These are phyloP conservation scores for Choloepus hoffmanni DNA, from an alignment of 2,113 vertebrate genomes.

Conservation along the genomic window DNA sequence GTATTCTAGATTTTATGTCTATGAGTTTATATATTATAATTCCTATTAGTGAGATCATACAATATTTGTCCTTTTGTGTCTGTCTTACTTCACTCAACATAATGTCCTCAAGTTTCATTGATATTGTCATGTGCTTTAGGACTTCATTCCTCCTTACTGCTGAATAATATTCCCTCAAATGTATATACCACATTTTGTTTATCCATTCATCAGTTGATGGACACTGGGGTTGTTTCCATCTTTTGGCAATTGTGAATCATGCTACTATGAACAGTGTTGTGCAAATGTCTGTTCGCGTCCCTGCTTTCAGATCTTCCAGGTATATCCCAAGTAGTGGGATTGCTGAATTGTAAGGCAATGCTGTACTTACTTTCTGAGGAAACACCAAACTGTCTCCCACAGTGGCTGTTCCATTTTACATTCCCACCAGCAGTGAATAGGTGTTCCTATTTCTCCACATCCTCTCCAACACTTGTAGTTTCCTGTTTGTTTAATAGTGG, in stretches of 20 bases:
- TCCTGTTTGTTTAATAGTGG: neutral
- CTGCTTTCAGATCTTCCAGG: constrained; percentile 7
- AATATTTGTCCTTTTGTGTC: too few species aligned
- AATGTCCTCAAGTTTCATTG: too few species aligned
- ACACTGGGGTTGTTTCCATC: neutral
- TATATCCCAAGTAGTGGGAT: neutral
- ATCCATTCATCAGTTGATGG: neutral
- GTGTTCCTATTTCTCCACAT: neutral
- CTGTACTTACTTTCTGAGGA: neutral
- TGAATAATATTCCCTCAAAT: neutral
- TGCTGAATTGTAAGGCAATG: too few species aligned
- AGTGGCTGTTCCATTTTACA: neutral
- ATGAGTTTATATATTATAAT: too few species aligned
- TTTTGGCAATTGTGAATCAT: neutral
- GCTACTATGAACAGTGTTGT: neutral
- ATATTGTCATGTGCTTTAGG: too few species aligned
- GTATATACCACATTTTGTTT: neutral
- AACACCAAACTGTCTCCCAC: neutral
- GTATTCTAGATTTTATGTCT: too few species aligned
- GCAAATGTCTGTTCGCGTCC: neutral
- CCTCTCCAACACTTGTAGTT: neutral
- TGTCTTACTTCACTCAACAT: neutral
- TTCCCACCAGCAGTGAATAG: neutral
- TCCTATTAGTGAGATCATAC: too few species aligned
- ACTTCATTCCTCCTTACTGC: neutral